Evolutionary conservation across 2,797 vertebrate species (phyloP).

Genomic region (Esox lucius): DNA sequence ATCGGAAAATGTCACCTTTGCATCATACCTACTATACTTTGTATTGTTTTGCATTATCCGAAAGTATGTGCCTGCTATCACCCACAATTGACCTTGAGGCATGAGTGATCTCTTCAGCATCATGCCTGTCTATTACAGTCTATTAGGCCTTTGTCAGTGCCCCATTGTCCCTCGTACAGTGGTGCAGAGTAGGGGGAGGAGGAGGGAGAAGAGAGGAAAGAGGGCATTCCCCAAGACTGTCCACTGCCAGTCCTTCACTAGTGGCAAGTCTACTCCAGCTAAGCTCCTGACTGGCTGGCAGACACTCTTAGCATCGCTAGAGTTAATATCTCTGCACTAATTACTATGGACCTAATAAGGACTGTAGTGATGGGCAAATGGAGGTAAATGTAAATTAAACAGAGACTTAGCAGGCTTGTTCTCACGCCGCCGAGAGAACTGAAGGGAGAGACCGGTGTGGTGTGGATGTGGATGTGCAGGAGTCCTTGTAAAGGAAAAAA

Average conservation of each 20-base stretch:
- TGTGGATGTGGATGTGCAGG: background rate
- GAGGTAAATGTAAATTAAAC: conserved; percentile 60
- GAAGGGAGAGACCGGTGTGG: background rate
- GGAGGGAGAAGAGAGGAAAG: background rate
- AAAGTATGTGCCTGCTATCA: background rate
- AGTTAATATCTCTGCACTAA: conserved; percentile 58
- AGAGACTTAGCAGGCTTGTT: conserved; percentile 40
- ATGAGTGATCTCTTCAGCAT: background rate
- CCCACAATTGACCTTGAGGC: background rate
- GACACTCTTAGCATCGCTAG: conserved; percentile 24
- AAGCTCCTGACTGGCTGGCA: conserved; percentile 41
- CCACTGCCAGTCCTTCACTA: background rate
- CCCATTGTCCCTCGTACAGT: background rate
- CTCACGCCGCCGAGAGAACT: conserved; percentile 24
- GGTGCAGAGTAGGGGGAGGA: background rate
- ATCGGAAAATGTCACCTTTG: no score
- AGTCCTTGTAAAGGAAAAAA: background rate
- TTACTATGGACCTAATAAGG: conserved; percentile 57
- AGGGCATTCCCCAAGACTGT: background rate
- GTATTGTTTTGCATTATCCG: background rate
- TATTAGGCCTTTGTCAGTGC: background rate
- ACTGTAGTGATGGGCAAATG: conserved; percentile 57
- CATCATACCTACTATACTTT: background rate
- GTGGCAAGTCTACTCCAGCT: conserved; percentile 31
- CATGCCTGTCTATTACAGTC: conserved; percentile 1